phyloP scores from a whole-genome alignment of 92 coral and sea anemone genomes.

The Zoanthus sansibaricus region DNA sequence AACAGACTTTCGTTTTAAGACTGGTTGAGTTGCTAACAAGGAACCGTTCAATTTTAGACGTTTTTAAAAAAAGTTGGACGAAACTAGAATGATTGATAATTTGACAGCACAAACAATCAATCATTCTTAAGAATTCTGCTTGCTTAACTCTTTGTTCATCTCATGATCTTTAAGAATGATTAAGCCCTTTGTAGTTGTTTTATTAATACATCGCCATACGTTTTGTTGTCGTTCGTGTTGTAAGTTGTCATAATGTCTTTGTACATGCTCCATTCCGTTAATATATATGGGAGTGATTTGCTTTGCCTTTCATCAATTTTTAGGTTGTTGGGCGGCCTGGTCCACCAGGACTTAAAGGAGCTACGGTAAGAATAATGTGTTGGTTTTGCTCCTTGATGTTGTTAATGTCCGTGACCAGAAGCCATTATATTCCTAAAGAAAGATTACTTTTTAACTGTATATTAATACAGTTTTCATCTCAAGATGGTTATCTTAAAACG shows the following conservation, averaged over 20 bases:
- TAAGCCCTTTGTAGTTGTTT: neutral
- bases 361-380: neutral
- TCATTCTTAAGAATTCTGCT: slow-evolving; percentile 49
- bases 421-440: no score
- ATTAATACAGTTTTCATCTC: no score
- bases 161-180: slow-evolving; percentile 4
- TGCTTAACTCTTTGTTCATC: slow-evolving; percentile 25
- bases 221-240: neutral
- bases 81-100: slow-evolving; percentile 21
- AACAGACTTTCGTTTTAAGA: slow-evolving; percentile 8
- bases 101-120: neutral
- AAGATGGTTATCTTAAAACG: no score
- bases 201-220: neutral
- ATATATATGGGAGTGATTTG: neutral
- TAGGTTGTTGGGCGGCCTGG: slow-evolving; percentile 39
- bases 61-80: slow-evolving; percentile 4
- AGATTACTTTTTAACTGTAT: no score
- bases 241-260: neutral
- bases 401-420: no score
- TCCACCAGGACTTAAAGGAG: slow-evolving; percentile 6
- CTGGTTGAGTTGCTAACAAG: neutral
- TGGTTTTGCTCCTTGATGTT: no score
- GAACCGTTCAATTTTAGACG: slow-evolving; percentile 34
- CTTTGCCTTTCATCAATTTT: neutral
- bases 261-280: neutral